These are phyloP conservation scores for Engraulis encrasicolus DNA, from an alignment of 2,113 vertebrate species.

Conservation along the genomic window DNA sequence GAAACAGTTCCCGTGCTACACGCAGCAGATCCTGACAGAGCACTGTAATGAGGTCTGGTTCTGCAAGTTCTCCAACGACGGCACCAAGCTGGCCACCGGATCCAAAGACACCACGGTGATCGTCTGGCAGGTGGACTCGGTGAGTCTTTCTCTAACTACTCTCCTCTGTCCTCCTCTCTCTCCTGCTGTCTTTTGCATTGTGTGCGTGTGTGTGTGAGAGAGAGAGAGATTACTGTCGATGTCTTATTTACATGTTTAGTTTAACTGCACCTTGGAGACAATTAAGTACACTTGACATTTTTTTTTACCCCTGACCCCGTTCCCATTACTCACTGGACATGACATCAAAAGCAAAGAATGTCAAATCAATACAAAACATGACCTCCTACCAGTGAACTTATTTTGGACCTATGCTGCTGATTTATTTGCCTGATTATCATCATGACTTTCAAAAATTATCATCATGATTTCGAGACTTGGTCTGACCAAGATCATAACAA, in stretches of 20 bases:
- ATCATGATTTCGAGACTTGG: too few relatives aligned
- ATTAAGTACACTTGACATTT: too few relatives aligned
- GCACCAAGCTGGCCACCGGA: constrained; percentile 96
- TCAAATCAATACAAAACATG: not conserved
- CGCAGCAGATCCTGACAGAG: constrained; percentile 95
- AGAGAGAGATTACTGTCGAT: too few relatives aligned
- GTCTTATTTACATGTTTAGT: too few relatives aligned
- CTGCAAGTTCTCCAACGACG: constrained; percentile 97
- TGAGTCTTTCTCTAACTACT: too few relatives aligned
- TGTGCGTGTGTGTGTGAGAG: too few relatives aligned
- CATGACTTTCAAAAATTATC: too few relatives aligned
- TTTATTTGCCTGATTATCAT: too few relatives aligned
- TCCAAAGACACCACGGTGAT: constrained; percentile 98
- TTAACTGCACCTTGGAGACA: too few relatives aligned
- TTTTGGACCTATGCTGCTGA: too few relatives aligned
- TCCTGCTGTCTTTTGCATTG: not conserved
- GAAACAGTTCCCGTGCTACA: constrained; percentile 97
- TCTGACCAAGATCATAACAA: too few relatives aligned
- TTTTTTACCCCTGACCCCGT: not conserved
- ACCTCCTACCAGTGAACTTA: too few relatives aligned
- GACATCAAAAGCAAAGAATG: not conserved
- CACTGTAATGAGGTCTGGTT: constrained; percentile 99
- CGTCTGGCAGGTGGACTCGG: constrained; percentile 94
- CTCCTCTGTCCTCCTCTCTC: not conserved
- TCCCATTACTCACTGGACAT: not conserved